Conservation (phyloP, 2,888 invertebrate species). For the Ophioninae sp. region DNA sequence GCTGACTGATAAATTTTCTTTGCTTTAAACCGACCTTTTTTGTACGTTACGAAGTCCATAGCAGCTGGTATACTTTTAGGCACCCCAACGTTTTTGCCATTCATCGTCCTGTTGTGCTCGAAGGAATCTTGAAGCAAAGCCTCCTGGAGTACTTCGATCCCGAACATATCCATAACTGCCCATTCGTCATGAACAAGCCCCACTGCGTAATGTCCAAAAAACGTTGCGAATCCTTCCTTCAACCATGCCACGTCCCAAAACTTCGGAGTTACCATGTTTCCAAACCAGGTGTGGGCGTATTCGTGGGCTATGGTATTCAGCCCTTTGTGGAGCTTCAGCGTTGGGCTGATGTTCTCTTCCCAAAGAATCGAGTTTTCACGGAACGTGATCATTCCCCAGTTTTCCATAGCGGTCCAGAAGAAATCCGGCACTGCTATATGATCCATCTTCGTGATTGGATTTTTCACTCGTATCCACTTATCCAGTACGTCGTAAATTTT, state of each 20-base stretch:
- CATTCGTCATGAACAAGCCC: constrained; percentile 75
- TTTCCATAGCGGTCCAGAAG: constrained; percentile 94
- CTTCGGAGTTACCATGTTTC: constrained; percentile 77
- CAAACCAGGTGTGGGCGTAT: constrained; percentile 83
- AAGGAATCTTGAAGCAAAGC: constrained; percentile 80
- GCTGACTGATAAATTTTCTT: background rate
- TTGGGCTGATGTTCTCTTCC: constrained; percentile 61
- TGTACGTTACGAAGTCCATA: constrained; percentile 85
- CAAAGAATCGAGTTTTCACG: constrained; percentile 76
- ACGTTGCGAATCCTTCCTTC: constrained; percentile 82
- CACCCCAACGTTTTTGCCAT: constrained; percentile 81
- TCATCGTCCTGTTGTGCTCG: constrained; percentile 83
- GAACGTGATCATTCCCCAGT: constrained; percentile 94
- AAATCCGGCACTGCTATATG: constrained; percentile 93
- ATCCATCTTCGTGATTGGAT: constrained; percentile 85
- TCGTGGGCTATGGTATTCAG: constrained; percentile 81
- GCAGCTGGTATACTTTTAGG: constrained; percentile 82
- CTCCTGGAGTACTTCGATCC: constrained; percentile 77
- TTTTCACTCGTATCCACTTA: constrained; percentile 64
- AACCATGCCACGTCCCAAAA: constrained; percentile 80
- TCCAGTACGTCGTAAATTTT: constrained; percentile 67
- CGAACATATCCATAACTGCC: constrained; percentile 81
- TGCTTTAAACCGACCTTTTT: constrained; percentile 82
- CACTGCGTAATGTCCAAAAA: constrained; percentile 80
- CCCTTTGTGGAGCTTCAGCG: constrained; percentile 53